phyloP scores from a whole-genome alignment of 2,113 vertebrate species.

The Hipposideros armiger region DNA sequence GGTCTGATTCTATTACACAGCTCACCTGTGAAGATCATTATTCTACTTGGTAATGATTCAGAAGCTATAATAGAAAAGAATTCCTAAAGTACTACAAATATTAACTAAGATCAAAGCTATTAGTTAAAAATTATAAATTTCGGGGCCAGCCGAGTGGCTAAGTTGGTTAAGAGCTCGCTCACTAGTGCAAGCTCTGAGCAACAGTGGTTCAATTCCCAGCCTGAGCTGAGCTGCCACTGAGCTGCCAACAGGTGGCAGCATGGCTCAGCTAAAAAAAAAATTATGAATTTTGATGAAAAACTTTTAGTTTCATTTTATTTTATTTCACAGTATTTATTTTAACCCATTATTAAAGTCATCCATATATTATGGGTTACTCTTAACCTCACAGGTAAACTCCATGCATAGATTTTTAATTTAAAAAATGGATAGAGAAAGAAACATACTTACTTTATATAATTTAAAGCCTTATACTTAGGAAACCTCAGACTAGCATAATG shows the following conservation, averaged over 20 bases:
- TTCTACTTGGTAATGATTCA: conserved; percentile 35
- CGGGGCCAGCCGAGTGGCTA: too few relatives aligned
- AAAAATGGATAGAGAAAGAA: conserved; percentile 1
- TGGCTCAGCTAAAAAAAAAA: neutral
- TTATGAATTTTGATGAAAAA: conserved; percentile 23
- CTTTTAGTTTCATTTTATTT: conserved; percentile 26
- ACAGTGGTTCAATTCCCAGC: too few relatives aligned
- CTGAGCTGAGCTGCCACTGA: too few relatives aligned
- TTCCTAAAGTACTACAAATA: neutral
- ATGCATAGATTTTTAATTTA: neutral
- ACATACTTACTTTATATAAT: conserved; percentile 19
- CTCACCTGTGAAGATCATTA: neutral
- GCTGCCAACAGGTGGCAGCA: too few relatives aligned
- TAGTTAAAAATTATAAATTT: neutral
- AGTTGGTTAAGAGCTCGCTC: too few relatives aligned
- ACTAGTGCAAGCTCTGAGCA: too few relatives aligned
- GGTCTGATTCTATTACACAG: neutral
- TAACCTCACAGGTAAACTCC: neutral
- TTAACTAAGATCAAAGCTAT: conserved; percentile 15
- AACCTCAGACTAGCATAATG: neutral
- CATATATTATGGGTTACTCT: neutral
- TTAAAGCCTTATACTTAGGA: neutral
- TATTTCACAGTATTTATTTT: conserved; percentile 27
- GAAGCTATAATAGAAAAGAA: conserved; percentile 25
- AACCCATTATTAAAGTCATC: neutral